These are phyloP conservation scores for Catalaphyllia jardinei DNA, from an alignment of 64 coral and sea anemone genomes.

Conservation along the genomic window DNA sequence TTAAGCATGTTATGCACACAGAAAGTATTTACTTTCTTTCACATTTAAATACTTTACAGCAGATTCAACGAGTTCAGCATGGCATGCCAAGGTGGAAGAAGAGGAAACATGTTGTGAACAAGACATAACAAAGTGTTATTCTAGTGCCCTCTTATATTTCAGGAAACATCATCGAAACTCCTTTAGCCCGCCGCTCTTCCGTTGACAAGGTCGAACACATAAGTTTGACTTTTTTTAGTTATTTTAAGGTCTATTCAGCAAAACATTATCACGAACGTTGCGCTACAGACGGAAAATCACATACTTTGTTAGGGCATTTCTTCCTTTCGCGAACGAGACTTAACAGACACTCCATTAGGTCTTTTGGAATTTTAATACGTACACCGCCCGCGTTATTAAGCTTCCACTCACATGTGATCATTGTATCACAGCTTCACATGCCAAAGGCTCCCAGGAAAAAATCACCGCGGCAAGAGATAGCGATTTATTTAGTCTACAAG, in stretches of 20 bases:
- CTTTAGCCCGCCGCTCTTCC: conserved; percentile 5
- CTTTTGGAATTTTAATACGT: conserved; percentile 12
- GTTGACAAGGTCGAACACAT: conserved; percentile 16
- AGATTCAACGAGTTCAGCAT: neutral
- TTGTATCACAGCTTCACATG: conserved; percentile 1
- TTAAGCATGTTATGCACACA: conserved; percentile 50
- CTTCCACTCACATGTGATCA: neutral
- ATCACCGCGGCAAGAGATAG: neutral
- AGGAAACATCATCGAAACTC: conserved; percentile 30
- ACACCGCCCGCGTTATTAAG: neutral
- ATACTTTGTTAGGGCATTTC: neutral
- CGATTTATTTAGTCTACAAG: conserved; percentile 25
- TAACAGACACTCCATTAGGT: neutral
- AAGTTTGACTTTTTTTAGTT: neutral
- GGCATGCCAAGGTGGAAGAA: neutral
- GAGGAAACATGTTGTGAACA: neutral
- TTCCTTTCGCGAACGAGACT: neutral
- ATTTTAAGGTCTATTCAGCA: conserved; percentile 1
- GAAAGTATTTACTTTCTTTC: conserved; percentile 33
- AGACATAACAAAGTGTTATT: neutral
- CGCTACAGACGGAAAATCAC: conserved; percentile 6
- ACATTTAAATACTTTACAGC: conserved; percentile 1
- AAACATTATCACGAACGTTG: conserved; percentile 6
- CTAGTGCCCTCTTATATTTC: conserved; percentile 6
- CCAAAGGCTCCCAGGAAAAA: neutral